Percentiles rank a stretch among this genome's conserved stretches.
phyloP scores from a whole-genome alignment of 2,797 vertebrate species.

The Cryptoblepharus egeriae region DNA sequence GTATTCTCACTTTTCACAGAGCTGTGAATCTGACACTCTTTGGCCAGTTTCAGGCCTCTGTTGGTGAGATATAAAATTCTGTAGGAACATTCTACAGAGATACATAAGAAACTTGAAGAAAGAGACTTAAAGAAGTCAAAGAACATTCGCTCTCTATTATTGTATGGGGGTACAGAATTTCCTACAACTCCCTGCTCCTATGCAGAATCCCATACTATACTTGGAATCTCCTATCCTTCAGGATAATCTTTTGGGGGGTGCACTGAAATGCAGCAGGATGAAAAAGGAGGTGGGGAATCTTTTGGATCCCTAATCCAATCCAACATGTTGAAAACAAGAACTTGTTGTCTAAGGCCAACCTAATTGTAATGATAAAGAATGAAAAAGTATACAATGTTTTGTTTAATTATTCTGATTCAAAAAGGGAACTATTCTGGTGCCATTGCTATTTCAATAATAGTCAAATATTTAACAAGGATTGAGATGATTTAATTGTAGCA shows the following conservation, averaged over 20 bases:
- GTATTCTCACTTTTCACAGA: neutral
- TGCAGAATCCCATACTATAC: no score
- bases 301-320: no score
- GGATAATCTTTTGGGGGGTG: no score
- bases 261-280: no score
- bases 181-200: no score
- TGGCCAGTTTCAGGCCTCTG: neutral
- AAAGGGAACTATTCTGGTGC: slow-evolving; percentile 1
- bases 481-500: neutral
- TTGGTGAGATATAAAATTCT: neutral
- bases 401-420: neutral
- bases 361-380: neutral
- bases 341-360: neutral
- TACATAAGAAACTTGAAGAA: no score
- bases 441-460: no score
- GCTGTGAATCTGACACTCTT: neutral
- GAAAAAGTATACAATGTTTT: neutral
- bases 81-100: neutral
- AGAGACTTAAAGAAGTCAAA: no score
- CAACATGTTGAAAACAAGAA: neutral
- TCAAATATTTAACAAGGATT: neutral
- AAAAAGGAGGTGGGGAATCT: no score
- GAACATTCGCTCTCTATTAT: no score
- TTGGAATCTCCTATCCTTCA: no score
- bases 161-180: no score